Evolutionary conservation across 2,797 vertebrate genomes (phyloP).

Genomic region (Enteromius afrohamiltoni): DNA sequence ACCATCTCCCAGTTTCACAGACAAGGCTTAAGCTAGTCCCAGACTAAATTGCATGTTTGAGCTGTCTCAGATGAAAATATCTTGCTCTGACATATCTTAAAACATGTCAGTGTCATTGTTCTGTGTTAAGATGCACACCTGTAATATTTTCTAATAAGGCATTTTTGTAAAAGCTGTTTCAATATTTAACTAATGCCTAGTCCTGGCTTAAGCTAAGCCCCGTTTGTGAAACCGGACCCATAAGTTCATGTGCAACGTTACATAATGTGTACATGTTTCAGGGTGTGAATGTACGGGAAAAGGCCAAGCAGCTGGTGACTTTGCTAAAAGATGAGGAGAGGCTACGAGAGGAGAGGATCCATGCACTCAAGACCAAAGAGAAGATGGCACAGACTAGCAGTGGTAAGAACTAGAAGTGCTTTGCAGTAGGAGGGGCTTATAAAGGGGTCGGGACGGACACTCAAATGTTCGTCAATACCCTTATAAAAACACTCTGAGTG

Average conservation of each 20-base stretch:
- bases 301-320: slow-evolving; percentile 92
- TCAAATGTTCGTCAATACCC: neutral
- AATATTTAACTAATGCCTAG: no score
- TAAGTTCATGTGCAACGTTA: neutral
- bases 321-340: slow-evolving; percentile 91
- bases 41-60: no score
- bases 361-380: slow-evolving; percentile 96
- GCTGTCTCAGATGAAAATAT: no score
- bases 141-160: no score
- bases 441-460: slow-evolving; percentile 5
- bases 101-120: no score
- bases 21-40: no score
- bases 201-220: no score
- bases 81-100: no score
- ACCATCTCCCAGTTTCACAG: no score
- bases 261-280: slow-evolving; percentile 54
- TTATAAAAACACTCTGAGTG: slow-evolving; percentile 21
- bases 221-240: no score
- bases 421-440: slow-evolving; percentile 5
- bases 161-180: no score
- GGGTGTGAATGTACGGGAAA: slow-evolving; percentile 93
- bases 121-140: no score
- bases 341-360: slow-evolving; percentile 88
- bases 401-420: slow-evolving; percentile 72
- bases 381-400: slow-evolving; percentile 93